Percentiles rank a stretch among this genome's conserved stretches.
These are phyloP conservation scores for Acanthoscelides obtectus DNA, from an alignment of 2,888 invertebrate genomes.

Conservation along the genomic window DNA sequence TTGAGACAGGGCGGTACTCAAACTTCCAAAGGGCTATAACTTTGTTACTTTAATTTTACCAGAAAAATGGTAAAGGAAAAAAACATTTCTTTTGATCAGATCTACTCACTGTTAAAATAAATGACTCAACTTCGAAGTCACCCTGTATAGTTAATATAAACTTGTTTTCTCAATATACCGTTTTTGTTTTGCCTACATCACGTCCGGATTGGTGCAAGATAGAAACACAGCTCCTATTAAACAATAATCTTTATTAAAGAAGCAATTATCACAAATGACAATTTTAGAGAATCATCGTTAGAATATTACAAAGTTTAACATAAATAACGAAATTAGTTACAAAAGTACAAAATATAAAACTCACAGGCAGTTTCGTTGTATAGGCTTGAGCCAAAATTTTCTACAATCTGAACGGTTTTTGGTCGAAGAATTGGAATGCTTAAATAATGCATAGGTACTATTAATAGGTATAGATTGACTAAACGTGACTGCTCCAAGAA, in stretches of 20 bases:
- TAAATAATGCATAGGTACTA: slow-evolving; percentile 29
- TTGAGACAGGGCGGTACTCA: no score
- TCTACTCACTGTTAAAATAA: no score
- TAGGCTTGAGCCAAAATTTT: slow-evolving; percentile 3
- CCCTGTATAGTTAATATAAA: no score
- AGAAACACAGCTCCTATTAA: slow-evolving; percentile 32
- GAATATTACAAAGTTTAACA: slow-evolving; percentile 36
- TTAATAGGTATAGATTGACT: slow-evolving; percentile 43
- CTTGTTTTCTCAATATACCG: no score
- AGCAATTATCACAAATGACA: slow-evolving; percentile 52
- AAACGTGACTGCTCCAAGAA: slow-evolving; percentile 41
- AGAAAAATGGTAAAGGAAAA: no score
- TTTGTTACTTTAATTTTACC: no score
- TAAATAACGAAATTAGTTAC: slow-evolving; percentile 37
- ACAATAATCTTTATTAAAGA: slow-evolving; percentile 48
- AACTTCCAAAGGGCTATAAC: no score
- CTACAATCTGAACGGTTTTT: slow-evolving; percentile 21
- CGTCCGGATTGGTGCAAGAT: neutral
- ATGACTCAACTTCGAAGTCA: no score
- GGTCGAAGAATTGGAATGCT: slow-evolving; percentile 37
- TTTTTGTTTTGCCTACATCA: no score
- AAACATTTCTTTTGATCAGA: no score
- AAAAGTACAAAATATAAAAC: slow-evolving; percentile 22
- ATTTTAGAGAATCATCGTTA: slow-evolving; percentile 46
- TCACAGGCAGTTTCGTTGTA: slow-evolving; percentile 18